Percentiles rank a stretch among this genome's conserved stretches.
Evolutionary conservation across 1,140 invertebrate genomes (phyloP).

Genomic region (Apis dorsata): DNA sequence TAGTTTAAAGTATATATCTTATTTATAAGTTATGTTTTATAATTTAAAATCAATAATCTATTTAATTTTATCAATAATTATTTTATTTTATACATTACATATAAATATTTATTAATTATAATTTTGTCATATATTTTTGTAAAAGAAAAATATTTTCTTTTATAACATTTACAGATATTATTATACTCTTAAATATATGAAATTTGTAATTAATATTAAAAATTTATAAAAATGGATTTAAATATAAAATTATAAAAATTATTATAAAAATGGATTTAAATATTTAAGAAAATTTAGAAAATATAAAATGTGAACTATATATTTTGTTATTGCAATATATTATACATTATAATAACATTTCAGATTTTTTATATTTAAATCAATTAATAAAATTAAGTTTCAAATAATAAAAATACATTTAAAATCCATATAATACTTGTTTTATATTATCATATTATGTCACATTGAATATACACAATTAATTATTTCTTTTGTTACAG

Average conservation of each 20-base stretch:
- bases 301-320: too few relatives aligned
- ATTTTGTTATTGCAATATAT: neutral
- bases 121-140: neutral
- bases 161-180: neutral
- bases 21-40: neutral
- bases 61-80: neutral
- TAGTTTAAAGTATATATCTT: neutral
- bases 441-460: neutral
- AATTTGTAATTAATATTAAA: neutral
- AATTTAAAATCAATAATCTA: neutral
- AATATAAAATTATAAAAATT: neutral
- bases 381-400: neutral
- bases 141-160: neutral
- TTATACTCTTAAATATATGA: neutral
- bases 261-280: neutral
- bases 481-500: constrained; percentile 72
- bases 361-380: neutral
- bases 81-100: neutral
- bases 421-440: neutral
- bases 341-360: neutral
- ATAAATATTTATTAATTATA: neutral
- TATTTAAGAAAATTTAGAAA: neutral
- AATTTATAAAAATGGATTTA: neutral
- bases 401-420: neutral
- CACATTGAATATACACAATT: constrained; percentile 17